These are phyloP conservation scores for Telmatherina bonti DNA, from an alignment of 2,797 vertebrate species.

Conservation along the genomic window DNA sequence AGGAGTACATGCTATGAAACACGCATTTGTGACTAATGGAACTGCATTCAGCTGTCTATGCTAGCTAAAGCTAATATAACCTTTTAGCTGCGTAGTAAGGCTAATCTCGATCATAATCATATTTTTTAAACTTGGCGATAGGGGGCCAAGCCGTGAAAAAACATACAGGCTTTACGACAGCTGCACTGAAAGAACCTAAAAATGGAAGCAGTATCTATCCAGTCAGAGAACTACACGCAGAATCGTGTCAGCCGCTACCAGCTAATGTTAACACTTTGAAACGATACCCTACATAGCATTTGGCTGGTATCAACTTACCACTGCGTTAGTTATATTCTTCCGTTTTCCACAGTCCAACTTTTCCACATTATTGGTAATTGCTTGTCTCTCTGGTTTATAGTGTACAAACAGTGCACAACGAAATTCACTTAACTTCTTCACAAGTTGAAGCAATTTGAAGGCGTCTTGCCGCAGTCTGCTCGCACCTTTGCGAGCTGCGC, in stretches of 20 bases:
- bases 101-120: constrained; percentile 53
- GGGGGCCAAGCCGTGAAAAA: constrained; percentile 32
- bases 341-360: constrained; percentile 64
- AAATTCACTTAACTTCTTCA: constrained; percentile 16
- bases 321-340: constrained; percentile 67
- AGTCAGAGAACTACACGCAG: constrained; percentile 34
- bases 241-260: constrained; percentile 54
- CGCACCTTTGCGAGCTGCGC: constrained; percentile 50
- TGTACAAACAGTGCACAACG: constrained; percentile 19
- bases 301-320: constrained; percentile 77
- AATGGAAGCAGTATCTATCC: constrained; percentile 64
- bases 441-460: constrained; percentile 33
- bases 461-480: constrained; percentile 61
- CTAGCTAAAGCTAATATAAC: constrained; percentile 49
- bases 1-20: background rate
- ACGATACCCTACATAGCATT: constrained; percentile 56
- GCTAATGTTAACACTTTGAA: constrained; percentile 43
- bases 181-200: constrained; percentile 56
- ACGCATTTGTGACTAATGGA: background rate
- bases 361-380: constrained; percentile 72
- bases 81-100: constrained; percentile 66
- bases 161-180: constrained; percentile 50
- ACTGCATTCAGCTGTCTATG: constrained; percentile 28
- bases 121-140: constrained; percentile 47
- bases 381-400: constrained; percentile 23